A percentile compares a stretch with the other conserved stretches of the same genome.
phyloP scores from a whole-genome alignment of 2,888 invertebrate genomes.

The Sinhomidia bicolor region DNA sequence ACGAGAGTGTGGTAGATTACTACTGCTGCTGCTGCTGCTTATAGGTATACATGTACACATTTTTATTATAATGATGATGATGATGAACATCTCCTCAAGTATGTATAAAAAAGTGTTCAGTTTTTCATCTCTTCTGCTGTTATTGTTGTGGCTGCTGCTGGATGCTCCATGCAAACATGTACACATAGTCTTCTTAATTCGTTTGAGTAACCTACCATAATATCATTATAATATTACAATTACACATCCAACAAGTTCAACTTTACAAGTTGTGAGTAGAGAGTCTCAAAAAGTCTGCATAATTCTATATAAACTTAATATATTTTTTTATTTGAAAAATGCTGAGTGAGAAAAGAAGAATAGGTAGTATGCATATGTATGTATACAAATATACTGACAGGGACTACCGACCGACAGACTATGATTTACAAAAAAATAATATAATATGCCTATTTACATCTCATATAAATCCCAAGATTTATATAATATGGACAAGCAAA shows the following conservation, averaged over 20 bases:
- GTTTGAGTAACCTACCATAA: background rate
- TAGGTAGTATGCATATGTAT: too few relatives aligned
- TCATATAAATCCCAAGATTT: background rate
- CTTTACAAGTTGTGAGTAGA: background rate
- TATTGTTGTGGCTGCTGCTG: background rate
- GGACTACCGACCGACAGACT: conserved; percentile 39
- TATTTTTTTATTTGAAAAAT: background rate
- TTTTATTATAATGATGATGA: too few relatives aligned
- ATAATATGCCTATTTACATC: background rate
- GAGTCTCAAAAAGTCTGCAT: background rate
- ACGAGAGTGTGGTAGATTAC: conserved; percentile 36
- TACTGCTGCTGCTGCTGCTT: too few relatives aligned
- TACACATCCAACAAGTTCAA: background rate
- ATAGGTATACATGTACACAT: background rate
- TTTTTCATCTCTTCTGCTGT: conserved; percentile 6
- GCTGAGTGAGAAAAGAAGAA: background rate
- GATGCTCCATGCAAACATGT: background rate
- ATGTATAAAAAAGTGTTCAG: background rate
- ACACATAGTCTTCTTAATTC: background rate
- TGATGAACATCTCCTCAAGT: conserved; percentile 6
- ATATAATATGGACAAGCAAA: background rate
- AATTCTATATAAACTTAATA: background rate
- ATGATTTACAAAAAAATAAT: conserved; percentile 30
- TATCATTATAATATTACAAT: conserved; percentile 36
- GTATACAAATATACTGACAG: background rate